Percentiles rank a stretch among this genome's conserved stretches.
Evolutionary conservation across 2,113 vertebrate species (phyloP).

Genomic region (Argyrosomus japonicus): DNA sequence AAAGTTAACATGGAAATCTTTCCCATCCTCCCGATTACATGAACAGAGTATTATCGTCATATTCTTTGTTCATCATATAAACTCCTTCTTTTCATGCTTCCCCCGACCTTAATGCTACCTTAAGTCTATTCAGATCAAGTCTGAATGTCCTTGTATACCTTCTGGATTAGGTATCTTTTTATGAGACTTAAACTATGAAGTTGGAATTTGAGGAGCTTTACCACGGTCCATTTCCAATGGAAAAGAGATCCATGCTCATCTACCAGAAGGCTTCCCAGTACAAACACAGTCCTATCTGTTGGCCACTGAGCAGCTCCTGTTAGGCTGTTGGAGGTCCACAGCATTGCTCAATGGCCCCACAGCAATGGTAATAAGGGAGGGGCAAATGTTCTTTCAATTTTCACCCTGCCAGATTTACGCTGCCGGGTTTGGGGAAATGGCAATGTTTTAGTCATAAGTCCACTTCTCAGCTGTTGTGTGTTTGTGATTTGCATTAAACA

Average conservation of each 20-base stretch:
- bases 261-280: background rate
- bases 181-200: too few relatives aligned
- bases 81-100: background rate
- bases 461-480: background rate
- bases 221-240: background rate
- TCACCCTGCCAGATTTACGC: background rate
- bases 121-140: background rate
- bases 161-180: background rate
- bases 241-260: background rate
- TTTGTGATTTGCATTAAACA: background rate
- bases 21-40: background rate
- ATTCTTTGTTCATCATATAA: background rate
- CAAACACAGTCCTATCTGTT: constrained; percentile 5
- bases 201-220: background rate
- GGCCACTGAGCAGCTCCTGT: background rate
- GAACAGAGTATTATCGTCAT: background rate
- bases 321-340: background rate
- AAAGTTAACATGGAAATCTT: background rate
- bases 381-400: background rate
- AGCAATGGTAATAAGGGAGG: background rate
- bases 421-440: background rate
- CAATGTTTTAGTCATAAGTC: background rate
- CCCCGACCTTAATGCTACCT: background rate
- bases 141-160: background rate
- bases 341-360: background rate